phyloP scores from a whole-genome alignment of 53 echinoderm and acorn worm genomes.

The Antedon mediterranea region DNA sequence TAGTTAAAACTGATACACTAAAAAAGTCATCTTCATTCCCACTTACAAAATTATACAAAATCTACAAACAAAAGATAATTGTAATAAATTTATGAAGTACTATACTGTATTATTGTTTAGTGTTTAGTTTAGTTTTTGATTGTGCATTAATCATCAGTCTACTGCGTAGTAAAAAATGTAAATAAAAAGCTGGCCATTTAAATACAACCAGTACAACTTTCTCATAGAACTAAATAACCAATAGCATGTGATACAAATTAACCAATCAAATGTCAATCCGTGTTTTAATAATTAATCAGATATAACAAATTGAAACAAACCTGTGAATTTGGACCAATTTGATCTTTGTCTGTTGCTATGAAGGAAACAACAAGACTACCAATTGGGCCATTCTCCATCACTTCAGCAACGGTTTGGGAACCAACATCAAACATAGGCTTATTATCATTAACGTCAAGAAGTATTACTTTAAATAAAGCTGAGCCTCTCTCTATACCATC shows the following conservation, averaged over 20 bases:
- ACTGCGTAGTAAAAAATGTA: too few relatives aligned
- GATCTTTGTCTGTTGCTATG: slow-evolving; percentile 40
- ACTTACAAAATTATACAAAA: not conserved
- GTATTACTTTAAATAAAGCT: slow-evolving; percentile 58
- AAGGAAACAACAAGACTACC: slow-evolving; percentile 22
- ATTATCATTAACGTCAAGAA: slow-evolving; percentile 62
- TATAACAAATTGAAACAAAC: too few relatives aligned
- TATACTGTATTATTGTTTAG: too few relatives aligned
- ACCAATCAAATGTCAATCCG: too few relatives aligned
- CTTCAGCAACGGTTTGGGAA: slow-evolving; percentile 7
- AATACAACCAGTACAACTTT: too few relatives aligned
- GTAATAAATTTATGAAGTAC: not conserved
- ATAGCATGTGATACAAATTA: too few relatives aligned
- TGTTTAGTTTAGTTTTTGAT: too few relatives aligned
- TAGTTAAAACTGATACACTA: not conserved
- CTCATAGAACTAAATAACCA: too few relatives aligned
- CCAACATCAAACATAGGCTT: slow-evolving; percentile 25
- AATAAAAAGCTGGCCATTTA: too few relatives aligned
- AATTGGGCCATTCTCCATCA: slow-evolving; percentile 21
- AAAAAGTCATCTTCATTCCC: not conserved
- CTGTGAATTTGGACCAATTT: slow-evolving; percentile 31
- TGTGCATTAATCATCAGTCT: too few relatives aligned
- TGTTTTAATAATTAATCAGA: too few relatives aligned
- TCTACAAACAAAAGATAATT: not conserved
- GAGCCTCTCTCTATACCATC: slow-evolving; percentile 58